phyloP scores from a whole-genome alignment of 2,797 vertebrate species.

The Glossophaga mutica region DNA sequence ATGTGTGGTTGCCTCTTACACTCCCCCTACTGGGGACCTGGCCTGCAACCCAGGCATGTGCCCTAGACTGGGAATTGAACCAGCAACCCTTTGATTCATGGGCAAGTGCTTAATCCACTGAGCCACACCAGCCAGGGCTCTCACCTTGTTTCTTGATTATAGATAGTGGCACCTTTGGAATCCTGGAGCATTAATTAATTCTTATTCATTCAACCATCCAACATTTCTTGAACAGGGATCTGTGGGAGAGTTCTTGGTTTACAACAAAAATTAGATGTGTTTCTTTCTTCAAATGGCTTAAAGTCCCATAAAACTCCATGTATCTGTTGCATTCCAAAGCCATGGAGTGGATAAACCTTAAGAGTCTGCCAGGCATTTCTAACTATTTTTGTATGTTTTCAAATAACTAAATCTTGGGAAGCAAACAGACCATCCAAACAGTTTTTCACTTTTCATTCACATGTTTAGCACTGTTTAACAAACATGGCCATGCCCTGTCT shows the following conservation, averaged over 20 bases:
- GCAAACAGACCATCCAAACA: neutral
- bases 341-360: constrained; percentile 20
- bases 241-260: neutral
- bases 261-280: constrained; percentile 10
- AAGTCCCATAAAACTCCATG: neutral
- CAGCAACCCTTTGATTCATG: too few species aligned
- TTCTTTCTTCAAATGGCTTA: neutral
- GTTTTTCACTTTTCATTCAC: constrained; percentile 13
- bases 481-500: neutral
- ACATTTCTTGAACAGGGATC: constrained; percentile 1
- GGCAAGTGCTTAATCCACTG: too few species aligned
- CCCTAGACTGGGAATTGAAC: too few species aligned
- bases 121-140: too few species aligned
- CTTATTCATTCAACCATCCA: neutral
- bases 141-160: neutral
- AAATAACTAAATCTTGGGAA: constrained; percentile 50
- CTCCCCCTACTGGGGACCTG: too few species aligned
- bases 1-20: too few species aligned
- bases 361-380: constrained; percentile 21
- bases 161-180: neutral
- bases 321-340: neutral
- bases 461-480: constrained; percentile 38
- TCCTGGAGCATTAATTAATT: neutral
- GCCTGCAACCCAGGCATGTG: too few species aligned
- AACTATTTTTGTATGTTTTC: constrained; percentile 43